Base-by-base conservation (phyloP, 2,113 vertebrate species). In the Archocentrus centrarchus region DNA sequence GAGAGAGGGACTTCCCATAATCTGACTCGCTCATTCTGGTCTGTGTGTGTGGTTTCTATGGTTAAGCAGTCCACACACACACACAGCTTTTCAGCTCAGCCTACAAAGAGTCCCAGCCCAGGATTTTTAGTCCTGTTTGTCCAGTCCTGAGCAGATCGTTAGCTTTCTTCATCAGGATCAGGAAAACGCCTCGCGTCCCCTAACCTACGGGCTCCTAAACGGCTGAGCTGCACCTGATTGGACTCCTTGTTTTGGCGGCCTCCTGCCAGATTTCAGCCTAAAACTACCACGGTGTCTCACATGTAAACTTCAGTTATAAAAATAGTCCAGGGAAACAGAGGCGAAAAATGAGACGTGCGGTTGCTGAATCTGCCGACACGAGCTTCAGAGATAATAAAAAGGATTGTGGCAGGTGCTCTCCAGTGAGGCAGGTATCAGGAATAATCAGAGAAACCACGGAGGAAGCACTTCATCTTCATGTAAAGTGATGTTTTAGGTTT, bases 1-100 rank as follows among this genome's bases (percentile, higher is more conserved):
- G 88, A 85, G 81, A 79, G 78, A 87, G 92, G 92, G 92, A 92
- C 92, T 93, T 95, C 92, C 94, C 94, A 79, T 84, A 60, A 81
- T 87, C 66, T 58, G 85, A 87, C 80, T 86, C 41, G 75, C 78
- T 63, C 24, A n/a, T 68, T 77, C 14, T 82, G 77, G 8, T 0
- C 58, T 77, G 73, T 86, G 73, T 80, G 77, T 77, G 59, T 53
- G 77, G 81, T 64, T 82, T 82, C 37, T 81, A 47, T 80, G 75
- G 81, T 85, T 77, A 27, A 37, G 47, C 83, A 60, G 7, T 66
- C 7, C 58, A 77, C 66, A 64, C 24, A 81, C 66, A 73, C 7
- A 44, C 2, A 27, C 0, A 70, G 66, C 75, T 47, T 24, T 30
- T 27, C 7, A 0, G 11, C 59, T 24, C 61, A 11, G 11, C 22